Evolutionary conservation across 2,888 invertebrate species (phyloP), one percentile per base, ranked within the genome.

Genomic region (Axea sp.): DNA sequence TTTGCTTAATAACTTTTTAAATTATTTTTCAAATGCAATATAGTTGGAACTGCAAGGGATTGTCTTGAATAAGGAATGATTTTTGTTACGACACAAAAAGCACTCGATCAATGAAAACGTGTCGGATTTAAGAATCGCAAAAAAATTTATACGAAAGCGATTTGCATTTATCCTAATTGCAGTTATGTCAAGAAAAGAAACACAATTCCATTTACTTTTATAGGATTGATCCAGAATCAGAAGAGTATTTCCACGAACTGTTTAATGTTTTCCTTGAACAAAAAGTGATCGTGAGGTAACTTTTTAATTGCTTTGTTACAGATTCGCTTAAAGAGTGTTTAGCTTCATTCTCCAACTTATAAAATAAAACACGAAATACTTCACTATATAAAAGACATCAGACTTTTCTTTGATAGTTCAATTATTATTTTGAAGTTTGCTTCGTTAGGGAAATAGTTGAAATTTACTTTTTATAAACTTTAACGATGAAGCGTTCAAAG

Each of bases 201-300:
- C 51, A 60, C 11, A 71, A 62, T 43, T 45, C 31, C 47, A 55
- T 77, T 57, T 78, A 76, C 68, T 79, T 79, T 78, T 81, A 37
- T 82, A 86, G 85, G 80, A 77, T 68, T 45, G 85, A 86, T 78
- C 83, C 82, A 67, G 82, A 81, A 64, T 87, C 85, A 7, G 81
- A 84, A 72, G 53, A 77, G 71, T 86, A 83, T 80, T 84, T 86
- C 79, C 71, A 82, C 76, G 80, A 85, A 78, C 81, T 86, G 59
- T 85, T 86, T 82, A 84, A 86, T 77, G 77, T 83, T 81, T 80
- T 82, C 69, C 72, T 75, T 59, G 57, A 68, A 62, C 68, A 43
- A 72, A 75, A 73, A 76, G 67, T 73, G 49, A 55, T 76, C 37
- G 69, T 75, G 73, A 80, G 79, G 78, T 81, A 79, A 76, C 73